Conservation (phyloP, 1,140 invertebrate species). For the Drosophila watanabei region DNA sequence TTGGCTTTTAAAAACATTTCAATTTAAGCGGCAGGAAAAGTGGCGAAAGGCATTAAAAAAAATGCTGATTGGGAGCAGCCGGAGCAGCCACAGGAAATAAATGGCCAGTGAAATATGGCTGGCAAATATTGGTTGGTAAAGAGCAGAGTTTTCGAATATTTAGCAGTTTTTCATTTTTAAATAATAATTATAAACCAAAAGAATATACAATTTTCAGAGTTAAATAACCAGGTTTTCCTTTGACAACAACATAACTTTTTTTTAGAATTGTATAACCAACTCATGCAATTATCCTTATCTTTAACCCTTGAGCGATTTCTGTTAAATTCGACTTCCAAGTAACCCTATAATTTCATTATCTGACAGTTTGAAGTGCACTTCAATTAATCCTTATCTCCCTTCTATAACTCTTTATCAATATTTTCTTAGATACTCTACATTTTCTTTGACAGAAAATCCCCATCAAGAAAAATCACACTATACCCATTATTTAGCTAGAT, state of each 20-base stretch:
- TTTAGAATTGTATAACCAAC: neutral
- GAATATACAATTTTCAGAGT: too few species aligned
- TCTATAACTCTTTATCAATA: constrained; percentile 1
- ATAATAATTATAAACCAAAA: neutral
- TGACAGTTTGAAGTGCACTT: constrained; percentile 16
- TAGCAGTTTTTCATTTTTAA: too few species aligned
- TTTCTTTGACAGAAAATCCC: neutral
- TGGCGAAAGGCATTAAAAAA: constrained; percentile 39
- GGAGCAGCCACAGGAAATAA: constrained; percentile 23
- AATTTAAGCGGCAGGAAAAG: constrained; percentile 42
- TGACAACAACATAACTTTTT: neutral
- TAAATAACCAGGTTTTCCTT: too few species aligned
- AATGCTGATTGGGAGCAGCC: constrained; percentile 29
- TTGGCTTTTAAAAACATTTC: constrained; percentile 62
- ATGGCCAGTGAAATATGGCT: constrained; percentile 16
- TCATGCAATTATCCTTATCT: neutral
- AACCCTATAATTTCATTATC: constrained; percentile 4
- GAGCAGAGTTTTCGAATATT: neutral
- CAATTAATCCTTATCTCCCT: constrained; percentile 1
- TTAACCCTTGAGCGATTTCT: neutral
- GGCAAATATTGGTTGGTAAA: neutral
- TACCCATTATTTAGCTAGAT: constrained; percentile 11
- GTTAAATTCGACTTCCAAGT: constrained; percentile 2
- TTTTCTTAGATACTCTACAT: neutral
- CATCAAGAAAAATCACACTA: neutral